Base-by-base conservation (phyloP, 1,140 invertebrate species). In the Pogonomyrmex barbatus region DNA sequence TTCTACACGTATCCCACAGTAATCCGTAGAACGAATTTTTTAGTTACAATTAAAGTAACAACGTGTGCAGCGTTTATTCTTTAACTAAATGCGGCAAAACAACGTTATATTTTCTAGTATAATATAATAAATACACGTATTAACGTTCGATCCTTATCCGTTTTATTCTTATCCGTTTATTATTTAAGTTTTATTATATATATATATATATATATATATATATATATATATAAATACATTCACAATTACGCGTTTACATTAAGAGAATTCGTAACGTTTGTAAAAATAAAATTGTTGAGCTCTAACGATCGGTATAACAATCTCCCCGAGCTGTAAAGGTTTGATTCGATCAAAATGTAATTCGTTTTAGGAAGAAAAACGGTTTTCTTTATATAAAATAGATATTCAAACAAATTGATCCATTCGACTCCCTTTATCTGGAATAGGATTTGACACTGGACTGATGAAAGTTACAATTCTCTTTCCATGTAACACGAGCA, bases 401-500 rank as follows among this genome's bases (percentile, higher is more conserved):
- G 33, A 75, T 52, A 68, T 60, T 39, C 54, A 62, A 36, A 83
- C 56, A 83, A 83, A 83, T 75, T 62, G 68, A 60, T 60, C 45
- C 33, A 36, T 42, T 24, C 71, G 52, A 24, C 4, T 1, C 47
- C 65, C 42, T 82, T 82, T 82, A 82, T 83, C 45, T 24, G 9
- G 33, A 70, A 83, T 83, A n/a, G 50, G 45, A 50, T 83, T 73
- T 62, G 79, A 83, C 68, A 75, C n/a, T 6, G 33, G 12, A 39
- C 56, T 73, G 33, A 73, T 73, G 56, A 73, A 75, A 75, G 54
- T 75, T 73, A 60, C 68, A 36, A 60, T 83, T 83, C 67, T 50
- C 42, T 83, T 83, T 75, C 12, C 67, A 9, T 17, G 36, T 54
- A 12, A 79, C 42, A 33, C 24, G 14, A 14, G 39, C 17, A 39